phyloP scores from a whole-genome alignment of 2,888 invertebrate species.

The Drosophila seclusa region DNA sequence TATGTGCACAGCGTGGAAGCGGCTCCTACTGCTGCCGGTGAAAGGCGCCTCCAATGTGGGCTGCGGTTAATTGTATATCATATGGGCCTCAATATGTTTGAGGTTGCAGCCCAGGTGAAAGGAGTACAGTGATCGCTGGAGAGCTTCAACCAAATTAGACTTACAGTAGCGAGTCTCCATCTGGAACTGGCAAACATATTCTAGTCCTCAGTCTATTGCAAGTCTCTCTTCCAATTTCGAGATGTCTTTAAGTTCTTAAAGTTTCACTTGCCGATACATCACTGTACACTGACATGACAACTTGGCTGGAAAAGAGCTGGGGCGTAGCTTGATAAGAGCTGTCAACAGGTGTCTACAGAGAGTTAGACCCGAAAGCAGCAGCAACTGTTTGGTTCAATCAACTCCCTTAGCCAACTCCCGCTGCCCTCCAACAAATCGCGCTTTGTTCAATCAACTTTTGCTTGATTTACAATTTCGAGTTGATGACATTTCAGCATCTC shows the following conservation, averaged over 20 bases:
- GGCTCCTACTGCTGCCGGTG: constrained; percentile 51
- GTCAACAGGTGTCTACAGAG: constrained; percentile 6
- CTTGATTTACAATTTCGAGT: constrained; percentile 71
- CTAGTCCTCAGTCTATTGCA: background rate
- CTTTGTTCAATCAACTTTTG: constrained; percentile 72
- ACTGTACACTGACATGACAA: background rate
- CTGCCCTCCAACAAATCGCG: constrained; percentile 23
- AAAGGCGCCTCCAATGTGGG: constrained; percentile 67
- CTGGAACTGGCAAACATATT: background rate
- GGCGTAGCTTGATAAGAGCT: background rate
- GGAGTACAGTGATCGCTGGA: constrained; percentile 39
- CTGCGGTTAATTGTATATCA: constrained; percentile 71
- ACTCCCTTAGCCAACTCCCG: background rate
- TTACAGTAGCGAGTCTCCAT: background rate
- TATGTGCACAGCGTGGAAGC: constrained; percentile 14
- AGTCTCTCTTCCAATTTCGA: background rate
- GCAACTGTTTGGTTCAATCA: constrained; percentile 33
- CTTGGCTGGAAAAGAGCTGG: background rate
- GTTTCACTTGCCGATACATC: background rate
- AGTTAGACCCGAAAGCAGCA: constrained; percentile 8
- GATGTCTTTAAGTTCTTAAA: background rate
- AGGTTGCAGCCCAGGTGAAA: constrained; percentile 59
- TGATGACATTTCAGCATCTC: constrained; percentile 65
- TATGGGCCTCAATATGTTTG: constrained; percentile 37
- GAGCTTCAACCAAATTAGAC: background rate